A percentile compares a stretch with the other conserved stretches of the same genome.
Conservation (phyloP, 1,140 invertebrate species). For the Yoshiicerus persimilis region DNA sequence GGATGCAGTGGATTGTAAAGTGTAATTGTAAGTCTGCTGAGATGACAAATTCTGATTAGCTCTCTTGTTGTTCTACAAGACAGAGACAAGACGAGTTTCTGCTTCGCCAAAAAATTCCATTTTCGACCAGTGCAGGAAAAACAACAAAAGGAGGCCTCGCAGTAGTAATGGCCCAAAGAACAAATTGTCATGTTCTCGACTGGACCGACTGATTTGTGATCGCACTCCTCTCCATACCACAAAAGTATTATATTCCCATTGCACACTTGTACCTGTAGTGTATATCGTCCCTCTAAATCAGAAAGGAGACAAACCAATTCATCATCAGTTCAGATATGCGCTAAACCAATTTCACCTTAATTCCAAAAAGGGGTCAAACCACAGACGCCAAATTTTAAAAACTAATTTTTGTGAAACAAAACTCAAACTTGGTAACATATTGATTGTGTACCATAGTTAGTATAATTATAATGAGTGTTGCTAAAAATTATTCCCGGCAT, state of each 20-base stretch:
- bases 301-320: too few species aligned
- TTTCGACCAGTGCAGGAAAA: background rate
- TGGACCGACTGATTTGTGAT: conserved; percentile 4
- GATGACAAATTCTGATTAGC: conserved; percentile 20
- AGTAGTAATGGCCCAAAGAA: background rate
- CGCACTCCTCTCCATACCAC: background rate
- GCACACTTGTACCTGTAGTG: too few species aligned
- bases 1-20: background rate
- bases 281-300: too few species aligned
- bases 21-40: background rate
- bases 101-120: background rate
- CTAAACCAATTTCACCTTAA: too few species aligned
- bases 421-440: too few species aligned
- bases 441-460: too few species aligned
- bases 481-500: too few species aligned
- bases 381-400: too few species aligned
- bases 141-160: background rate
- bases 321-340: too few species aligned
- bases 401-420: too few species aligned
- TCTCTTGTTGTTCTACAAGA: background rate
- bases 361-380: too few species aligned
- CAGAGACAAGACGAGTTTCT: background rate
- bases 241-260: background rate
- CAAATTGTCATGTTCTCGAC: background rate
- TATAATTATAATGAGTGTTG: too few species aligned